Conservation (phyloP, 2,113 vertebrate genomes). For the Sebastes fasciatus region DNA sequence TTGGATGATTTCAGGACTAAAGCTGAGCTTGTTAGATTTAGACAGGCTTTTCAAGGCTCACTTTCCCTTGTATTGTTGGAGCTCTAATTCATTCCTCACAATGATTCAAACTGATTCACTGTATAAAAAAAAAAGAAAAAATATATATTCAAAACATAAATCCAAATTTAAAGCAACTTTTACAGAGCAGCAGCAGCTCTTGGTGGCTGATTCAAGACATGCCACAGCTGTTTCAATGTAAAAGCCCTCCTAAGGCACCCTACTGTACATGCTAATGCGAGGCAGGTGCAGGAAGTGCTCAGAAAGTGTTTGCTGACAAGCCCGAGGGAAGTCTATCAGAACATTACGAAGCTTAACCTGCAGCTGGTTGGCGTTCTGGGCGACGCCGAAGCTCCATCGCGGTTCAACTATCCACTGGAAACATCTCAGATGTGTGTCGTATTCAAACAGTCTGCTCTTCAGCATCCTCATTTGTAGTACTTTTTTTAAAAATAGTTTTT, state of each 20-base stretch:
- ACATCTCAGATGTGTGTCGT: neutral
- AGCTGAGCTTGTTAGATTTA: neutral
- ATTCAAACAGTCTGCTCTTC: neutral
- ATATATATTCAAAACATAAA: neutral
- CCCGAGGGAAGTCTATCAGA: neutral
- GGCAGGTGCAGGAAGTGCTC: slow-evolving; percentile 18
- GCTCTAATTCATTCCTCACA: neutral
- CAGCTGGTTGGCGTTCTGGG: neutral
- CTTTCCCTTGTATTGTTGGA: neutral
- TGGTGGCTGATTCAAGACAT: slow-evolving; percentile 13
- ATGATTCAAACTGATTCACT: neutral
- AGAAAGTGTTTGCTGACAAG: slow-evolving; percentile 18
- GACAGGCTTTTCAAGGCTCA: neutral
- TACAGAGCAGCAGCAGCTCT: neutral
- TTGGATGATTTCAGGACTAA: neutral
- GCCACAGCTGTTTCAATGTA: slow-evolving; percentile 19
- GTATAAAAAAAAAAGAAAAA: neutral
- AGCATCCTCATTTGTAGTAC: neutral
- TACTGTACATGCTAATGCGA: slow-evolving; percentile 13
- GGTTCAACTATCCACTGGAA: neutral
- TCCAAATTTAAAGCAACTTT: neutral
- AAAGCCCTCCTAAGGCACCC: slow-evolving; percentile 7
- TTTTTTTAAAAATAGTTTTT: neutral
- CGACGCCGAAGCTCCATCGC: neutral
- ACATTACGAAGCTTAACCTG: slow-evolving; percentile 17